Conservation (phyloP, 92 coral and sea anemone genomes). For the Phenganax marumi region DNA sequence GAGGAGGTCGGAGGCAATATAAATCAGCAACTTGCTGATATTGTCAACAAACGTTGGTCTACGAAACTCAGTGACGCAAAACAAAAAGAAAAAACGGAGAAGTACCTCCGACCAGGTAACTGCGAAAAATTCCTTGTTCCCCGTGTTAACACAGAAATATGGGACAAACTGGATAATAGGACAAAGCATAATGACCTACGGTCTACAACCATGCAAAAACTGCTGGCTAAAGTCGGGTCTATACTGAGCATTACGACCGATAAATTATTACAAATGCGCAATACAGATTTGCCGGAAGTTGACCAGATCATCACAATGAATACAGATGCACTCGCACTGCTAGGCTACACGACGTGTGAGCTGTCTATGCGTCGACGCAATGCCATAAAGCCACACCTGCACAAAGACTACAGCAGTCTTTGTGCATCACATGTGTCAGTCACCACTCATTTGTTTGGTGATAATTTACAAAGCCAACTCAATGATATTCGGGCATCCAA, state of each 20-base stretch:
- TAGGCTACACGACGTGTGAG: slow-evolving; percentile 48
- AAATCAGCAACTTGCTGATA: slow-evolving; percentile 38
- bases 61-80: slow-evolving; percentile 12
- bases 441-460: slow-evolving; percentile 47
- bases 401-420: slow-evolving; percentile 40
- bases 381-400: slow-evolving; percentile 47
- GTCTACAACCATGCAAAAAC: slow-evolving; percentile 15
- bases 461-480: slow-evolving; percentile 47
- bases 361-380: slow-evolving; percentile 52
- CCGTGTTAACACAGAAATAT: slow-evolving; percentile 22
- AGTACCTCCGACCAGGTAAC: neutral
- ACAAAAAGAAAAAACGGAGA: slow-evolving; percentile 23
- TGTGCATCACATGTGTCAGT: slow-evolving; percentile 50
- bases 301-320: slow-evolving; percentile 37
- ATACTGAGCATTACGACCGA: slow-evolving; percentile 6
- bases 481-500: slow-evolving; percentile 41
- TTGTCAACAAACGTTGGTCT: slow-evolving; percentile 22
- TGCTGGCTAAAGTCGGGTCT: slow-evolving; percentile 13
- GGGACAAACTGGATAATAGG: slow-evolving; percentile 11
- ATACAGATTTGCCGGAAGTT: slow-evolving; percentile 21
- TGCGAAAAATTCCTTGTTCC: slow-evolving; percentile 27
- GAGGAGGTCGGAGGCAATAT: slow-evolving; percentile 17
- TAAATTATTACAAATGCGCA: slow-evolving; percentile 16
- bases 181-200: slow-evolving; percentile 19
- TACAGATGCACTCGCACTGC: slow-evolving; percentile 52